Conservation (phyloP, 2,797 vertebrate species). For the Enteromius paludinosus region DNA sequence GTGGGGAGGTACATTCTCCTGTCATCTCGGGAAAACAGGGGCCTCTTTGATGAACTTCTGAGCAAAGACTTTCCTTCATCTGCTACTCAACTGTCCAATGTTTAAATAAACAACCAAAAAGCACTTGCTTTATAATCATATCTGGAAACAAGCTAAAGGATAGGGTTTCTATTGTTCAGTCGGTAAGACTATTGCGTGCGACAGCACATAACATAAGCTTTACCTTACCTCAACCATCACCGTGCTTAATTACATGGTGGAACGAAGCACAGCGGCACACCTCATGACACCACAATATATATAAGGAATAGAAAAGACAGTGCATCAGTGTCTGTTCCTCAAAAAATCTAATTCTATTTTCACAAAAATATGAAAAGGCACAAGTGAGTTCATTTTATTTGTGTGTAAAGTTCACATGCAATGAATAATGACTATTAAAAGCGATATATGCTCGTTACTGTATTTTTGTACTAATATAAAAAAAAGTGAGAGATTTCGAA, state of each 20-base stretch:
- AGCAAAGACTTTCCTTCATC: constrained; percentile 37
- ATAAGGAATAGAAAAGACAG: not conserved
- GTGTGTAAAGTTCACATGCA: not conserved
- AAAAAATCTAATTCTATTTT: not conserved
- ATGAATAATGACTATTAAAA: not conserved
- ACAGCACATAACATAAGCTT: constrained; percentile 14
- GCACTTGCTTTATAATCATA: constrained; percentile 14
- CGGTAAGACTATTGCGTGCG: constrained; percentile 8
- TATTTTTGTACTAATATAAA: not conserved
- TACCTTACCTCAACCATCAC: constrained; percentile 37
- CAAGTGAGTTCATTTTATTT: not conserved
- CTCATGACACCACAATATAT: too few species aligned
- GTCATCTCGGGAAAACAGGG: constrained; percentile 49
- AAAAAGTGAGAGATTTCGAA: constrained; percentile 51
- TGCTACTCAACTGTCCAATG: constrained; percentile 8
- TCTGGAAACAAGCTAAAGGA: constrained; percentile 11
- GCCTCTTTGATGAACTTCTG: constrained; percentile 49
- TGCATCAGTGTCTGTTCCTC: not conserved
- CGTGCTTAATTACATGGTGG: not conserved
- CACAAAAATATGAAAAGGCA: not conserved
- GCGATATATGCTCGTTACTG: not conserved
- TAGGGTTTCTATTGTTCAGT: not conserved
- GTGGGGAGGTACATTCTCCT: constrained; percentile 41
- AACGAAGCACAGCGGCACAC: not conserved
- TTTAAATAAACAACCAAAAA: constrained; percentile 37